A percentile compares a stretch with the other conserved stretches of the same genome.
phyloP scores from a whole-genome alignment of 2,888 invertebrate genomes.

The Rhorus exstirpatorius region DNA sequence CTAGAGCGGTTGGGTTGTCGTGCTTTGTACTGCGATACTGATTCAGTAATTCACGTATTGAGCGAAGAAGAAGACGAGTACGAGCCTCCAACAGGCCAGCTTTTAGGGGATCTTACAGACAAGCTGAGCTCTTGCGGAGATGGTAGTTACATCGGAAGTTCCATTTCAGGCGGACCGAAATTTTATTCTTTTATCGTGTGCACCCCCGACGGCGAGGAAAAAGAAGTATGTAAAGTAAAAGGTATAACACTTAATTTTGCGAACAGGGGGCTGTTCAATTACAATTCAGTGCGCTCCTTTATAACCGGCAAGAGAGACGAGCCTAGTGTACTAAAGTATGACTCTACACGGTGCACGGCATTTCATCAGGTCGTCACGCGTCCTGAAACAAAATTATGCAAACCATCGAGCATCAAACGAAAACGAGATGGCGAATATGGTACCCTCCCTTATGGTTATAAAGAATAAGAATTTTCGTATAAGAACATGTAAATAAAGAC shows the following conservation, averaged over 20 bases:
- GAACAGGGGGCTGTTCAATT: constrained; percentile 7
- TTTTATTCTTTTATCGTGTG: not conserved
- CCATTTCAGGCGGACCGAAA: constrained; percentile 4
- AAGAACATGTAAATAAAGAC: too few relatives aligned
- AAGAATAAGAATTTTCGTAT: too few relatives aligned
- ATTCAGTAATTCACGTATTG: constrained; percentile 3
- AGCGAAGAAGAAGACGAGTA: not conserved
- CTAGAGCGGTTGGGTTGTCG: constrained; percentile 77
- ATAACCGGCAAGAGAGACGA: constrained; percentile 21
- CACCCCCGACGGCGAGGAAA: not conserved
- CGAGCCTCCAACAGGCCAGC: not conserved
- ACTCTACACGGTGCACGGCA: constrained; percentile 25
- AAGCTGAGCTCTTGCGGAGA: not conserved
- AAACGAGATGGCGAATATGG: constrained; percentile 28
- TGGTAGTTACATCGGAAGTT: not conserved
- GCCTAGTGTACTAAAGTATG: constrained; percentile 9
- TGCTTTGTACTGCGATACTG: constrained; percentile 82
- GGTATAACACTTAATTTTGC: constrained; percentile 65
- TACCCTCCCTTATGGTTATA: constrained; percentile 21
- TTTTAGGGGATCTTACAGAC: constrained; percentile 7
- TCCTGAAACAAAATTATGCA: constrained; percentile 24
- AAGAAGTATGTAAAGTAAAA: constrained; percentile 18
- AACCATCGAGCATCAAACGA: constrained; percentile 31
- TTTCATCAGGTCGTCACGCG: constrained; percentile 45
- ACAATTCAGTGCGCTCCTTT: constrained; percentile 10